These are phyloP conservation scores for Plodia interpunctella DNA, from an alignment of 1,140 invertebrate species.

Conservation along the genomic window DNA sequence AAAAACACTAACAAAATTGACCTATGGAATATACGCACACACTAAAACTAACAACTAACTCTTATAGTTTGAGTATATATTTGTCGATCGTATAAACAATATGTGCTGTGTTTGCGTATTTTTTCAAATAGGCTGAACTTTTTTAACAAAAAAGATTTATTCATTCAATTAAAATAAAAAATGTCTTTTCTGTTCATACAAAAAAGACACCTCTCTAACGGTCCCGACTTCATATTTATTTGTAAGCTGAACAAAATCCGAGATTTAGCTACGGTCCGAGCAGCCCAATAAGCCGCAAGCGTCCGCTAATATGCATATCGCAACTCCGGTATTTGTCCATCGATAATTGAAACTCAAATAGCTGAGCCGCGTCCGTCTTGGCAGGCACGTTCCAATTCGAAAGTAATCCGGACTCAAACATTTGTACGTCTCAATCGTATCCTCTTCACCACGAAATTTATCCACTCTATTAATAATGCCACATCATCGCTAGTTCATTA, in stretches of 20 bases:
- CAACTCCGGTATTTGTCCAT: constrained; percentile 61
- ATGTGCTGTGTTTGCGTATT: too few relatives aligned
- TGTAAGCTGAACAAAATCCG: not conserved
- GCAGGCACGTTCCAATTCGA: constrained; percentile 70
- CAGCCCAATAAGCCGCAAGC: constrained; percentile 11
- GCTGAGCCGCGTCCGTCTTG: constrained; percentile 54
- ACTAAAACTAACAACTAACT: too few relatives aligned
- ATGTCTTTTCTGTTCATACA: too few relatives aligned
- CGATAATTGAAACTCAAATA: constrained; percentile 73
- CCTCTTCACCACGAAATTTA: constrained; percentile 23
- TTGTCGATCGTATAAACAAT: too few relatives aligned
- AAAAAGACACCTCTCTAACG: not conserved
- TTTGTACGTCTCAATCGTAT: constrained; percentile 64
- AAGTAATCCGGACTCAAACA: constrained; percentile 68
- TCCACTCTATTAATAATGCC: not conserved
- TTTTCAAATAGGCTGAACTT: too few relatives aligned
- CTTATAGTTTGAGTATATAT: too few relatives aligned
- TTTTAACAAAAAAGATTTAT: too few relatives aligned
- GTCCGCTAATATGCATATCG: constrained; percentile 55
- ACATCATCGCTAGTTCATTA: constrained; percentile 20
- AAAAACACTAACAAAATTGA: too few relatives aligned
- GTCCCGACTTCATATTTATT: not conserved
- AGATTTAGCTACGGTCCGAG: not conserved
- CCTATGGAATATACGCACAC: too few relatives aligned
- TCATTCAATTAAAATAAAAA: too few relatives aligned